Conservation (phyloP, 2,888 invertebrate species). For the Melieria omissa region DNA sequence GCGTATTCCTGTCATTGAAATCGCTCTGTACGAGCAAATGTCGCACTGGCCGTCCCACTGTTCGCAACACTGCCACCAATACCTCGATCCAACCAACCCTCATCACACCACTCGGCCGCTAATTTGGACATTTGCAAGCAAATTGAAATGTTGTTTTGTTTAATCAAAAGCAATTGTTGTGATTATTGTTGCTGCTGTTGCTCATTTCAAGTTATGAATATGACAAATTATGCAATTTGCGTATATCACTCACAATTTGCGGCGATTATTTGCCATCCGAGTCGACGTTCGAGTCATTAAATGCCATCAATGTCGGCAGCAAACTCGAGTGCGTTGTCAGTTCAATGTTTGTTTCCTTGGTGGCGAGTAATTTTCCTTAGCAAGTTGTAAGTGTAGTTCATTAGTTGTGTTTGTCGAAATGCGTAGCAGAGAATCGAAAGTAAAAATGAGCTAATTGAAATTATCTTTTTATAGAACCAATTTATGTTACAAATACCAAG, state of each 20-base stretch:
- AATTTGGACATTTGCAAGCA: background rate
- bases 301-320: too few species aligned
- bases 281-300: too few species aligned
- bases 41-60: background rate
- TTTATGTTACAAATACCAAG: too few species aligned
- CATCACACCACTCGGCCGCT: background rate
- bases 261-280: too few species aligned
- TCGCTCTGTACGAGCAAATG: background rate
- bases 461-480: too few species aligned
- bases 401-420: too few species aligned
- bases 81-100: background rate
- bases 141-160: constrained; percentile 19
- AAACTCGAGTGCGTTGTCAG: too few species aligned
- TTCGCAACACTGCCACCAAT: background rate
- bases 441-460: too few species aligned
- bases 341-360: too few species aligned
- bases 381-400: too few species aligned
- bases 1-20: background rate
- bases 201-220: constrained; percentile 17
- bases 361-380: too few species aligned
- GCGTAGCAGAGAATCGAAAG: too few species aligned
- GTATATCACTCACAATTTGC: constrained; percentile 19
- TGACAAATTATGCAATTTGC: constrained; percentile 26
- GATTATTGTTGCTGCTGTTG: background rate
- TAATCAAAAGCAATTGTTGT: constrained; percentile 27